phyloP scores from a whole-genome alignment of 2,888 invertebrate species.

The Phasia obesa region DNA sequence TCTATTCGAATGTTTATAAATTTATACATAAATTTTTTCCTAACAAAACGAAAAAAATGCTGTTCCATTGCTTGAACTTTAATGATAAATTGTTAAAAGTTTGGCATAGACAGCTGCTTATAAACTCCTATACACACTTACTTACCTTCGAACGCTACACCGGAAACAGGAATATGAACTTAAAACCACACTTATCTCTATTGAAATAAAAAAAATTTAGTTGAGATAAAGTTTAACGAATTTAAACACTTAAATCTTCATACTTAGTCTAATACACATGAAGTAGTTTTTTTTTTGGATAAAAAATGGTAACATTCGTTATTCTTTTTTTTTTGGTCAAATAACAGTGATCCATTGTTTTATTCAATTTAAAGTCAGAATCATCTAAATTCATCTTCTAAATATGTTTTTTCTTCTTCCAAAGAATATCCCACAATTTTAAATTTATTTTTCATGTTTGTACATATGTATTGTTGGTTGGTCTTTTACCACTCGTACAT shows the following conservation, averaged over 20 bases:
- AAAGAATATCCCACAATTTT: slow-evolving; percentile 27
- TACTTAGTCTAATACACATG: too few species aligned
- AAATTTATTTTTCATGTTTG: slow-evolving; percentile 62
- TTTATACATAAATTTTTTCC: not conserved
- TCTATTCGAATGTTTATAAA: not conserved
- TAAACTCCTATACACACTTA: too few species aligned
- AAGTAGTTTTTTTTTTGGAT: slow-evolving; percentile 17
- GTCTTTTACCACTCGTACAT: slow-evolving; percentile 8
- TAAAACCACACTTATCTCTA: slow-evolving; percentile 18
- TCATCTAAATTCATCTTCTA: slow-evolving; percentile 5
- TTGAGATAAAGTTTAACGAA: slow-evolving; percentile 49
- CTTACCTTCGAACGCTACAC: not conserved
- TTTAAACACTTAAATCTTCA: slow-evolving; percentile 23
- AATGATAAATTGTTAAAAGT: slow-evolving; percentile 68
- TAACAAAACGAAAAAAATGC: not conserved
- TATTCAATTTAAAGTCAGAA: slow-evolving; percentile 3
- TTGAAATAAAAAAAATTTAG: slow-evolving; percentile 62
- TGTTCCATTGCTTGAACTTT: slow-evolving; percentile 20
- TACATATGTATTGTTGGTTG: slow-evolving; percentile 42
- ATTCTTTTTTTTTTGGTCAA: slow-evolving; percentile 4
- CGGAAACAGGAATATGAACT: slow-evolving; percentile 11
- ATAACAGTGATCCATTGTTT: slow-evolving; percentile 20
- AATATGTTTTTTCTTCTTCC: not conserved
- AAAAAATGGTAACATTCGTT: slow-evolving; percentile 34
- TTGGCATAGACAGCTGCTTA: slow-evolving; percentile 22